Percentiles rank a stretch among this genome's conserved stretches.
Evolutionary conservation across 1,140 invertebrate species (phyloP).

Genomic region (Micrasema minimum): DNA sequence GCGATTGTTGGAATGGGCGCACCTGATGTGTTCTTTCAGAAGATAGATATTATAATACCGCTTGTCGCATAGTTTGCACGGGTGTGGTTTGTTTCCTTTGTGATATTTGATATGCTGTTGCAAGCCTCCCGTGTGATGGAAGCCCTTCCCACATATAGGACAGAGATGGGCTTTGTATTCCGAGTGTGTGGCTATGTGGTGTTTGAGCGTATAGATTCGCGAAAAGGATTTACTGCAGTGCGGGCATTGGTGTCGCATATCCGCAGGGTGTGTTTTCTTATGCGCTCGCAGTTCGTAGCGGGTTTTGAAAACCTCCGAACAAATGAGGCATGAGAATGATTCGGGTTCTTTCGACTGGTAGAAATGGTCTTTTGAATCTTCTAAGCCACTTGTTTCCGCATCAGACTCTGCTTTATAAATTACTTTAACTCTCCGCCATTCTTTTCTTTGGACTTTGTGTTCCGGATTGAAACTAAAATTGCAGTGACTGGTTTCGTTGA

Average conservation of each 20-base stretch:
- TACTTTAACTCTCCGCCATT: background rate
- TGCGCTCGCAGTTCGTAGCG: slow-evolving; percentile 20
- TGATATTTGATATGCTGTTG: slow-evolving; percentile 48
- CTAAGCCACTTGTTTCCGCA: background rate
- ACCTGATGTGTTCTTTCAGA: slow-evolving; percentile 45
- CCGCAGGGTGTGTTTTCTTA: slow-evolving; percentile 36
- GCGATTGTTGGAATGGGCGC: slow-evolving; percentile 44
- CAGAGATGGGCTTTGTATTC: slow-evolving; percentile 45
- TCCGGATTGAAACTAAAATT: background rate
- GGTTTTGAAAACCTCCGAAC: slow-evolving; percentile 34
- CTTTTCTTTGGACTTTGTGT: background rate
- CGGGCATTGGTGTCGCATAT: slow-evolving; percentile 36
- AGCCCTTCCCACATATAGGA: slow-evolving; percentile 47
- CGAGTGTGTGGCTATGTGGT: slow-evolving; percentile 43
- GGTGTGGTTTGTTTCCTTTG: slow-evolving; percentile 35
- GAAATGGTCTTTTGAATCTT: background rate
- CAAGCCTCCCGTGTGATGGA: slow-evolving; percentile 44
- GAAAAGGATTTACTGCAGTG: slow-evolving; percentile 42
- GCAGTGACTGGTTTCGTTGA: background rate
- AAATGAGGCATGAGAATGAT: slow-evolving; percentile 33
- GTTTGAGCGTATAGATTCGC: slow-evolving; percentile 38
- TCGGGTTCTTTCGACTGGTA: background rate
- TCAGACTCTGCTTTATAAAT: too few relatives aligned
- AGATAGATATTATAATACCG: slow-evolving; percentile 34
- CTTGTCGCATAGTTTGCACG: slow-evolving; percentile 43